These are phyloP conservation scores for Diaprepes abbreviatus DNA, from an alignment of 2,888 invertebrate species.

Conservation along the genomic window DNA sequence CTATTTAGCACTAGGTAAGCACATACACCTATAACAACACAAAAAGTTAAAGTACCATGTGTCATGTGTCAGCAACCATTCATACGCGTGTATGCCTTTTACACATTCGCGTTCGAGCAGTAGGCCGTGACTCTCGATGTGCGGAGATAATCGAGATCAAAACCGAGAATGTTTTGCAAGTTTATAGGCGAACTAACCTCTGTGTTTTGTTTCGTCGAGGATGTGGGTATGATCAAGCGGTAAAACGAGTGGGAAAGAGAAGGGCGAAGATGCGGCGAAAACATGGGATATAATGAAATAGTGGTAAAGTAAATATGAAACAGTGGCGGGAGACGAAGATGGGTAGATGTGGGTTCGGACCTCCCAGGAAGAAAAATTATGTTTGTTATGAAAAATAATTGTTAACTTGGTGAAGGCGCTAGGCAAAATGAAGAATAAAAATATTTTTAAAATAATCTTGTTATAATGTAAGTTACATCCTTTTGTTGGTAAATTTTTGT, in stretches of 20 bases:
- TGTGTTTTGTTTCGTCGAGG: slow-evolving; percentile 4
- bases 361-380: too few relatives aligned
- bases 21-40: neutral
- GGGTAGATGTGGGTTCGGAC: too few relatives aligned
- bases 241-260: too few relatives aligned
- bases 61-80: slow-evolving; percentile 14
- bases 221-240: slow-evolving; percentile 6
- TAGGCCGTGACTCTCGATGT: too few relatives aligned
- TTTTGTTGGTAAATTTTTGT: too few relatives aligned
- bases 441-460: too few relatives aligned
- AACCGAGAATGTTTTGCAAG: slow-evolving; percentile 9
- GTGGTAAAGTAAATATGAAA: slow-evolving; percentile 3
- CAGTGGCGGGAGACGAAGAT: neutral
- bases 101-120: neutral
- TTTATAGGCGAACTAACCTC: neutral
- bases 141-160: slow-evolving; percentile 10
- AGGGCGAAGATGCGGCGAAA: slow-evolving; percentile 5
- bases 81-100: neutral
- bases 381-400: too few relatives aligned
- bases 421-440: too few relatives aligned
- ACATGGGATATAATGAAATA: neutral
- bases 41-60: neutral
- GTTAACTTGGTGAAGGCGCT: too few relatives aligned
- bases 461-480: too few relatives aligned
- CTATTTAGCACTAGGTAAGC: slow-evolving; percentile 14